Evolutionary conservation across 2,113 vertebrate genomes (phyloP), one percentile per base, ranked within the genome.

Genomic region (Desmodus rotundus): DNA sequence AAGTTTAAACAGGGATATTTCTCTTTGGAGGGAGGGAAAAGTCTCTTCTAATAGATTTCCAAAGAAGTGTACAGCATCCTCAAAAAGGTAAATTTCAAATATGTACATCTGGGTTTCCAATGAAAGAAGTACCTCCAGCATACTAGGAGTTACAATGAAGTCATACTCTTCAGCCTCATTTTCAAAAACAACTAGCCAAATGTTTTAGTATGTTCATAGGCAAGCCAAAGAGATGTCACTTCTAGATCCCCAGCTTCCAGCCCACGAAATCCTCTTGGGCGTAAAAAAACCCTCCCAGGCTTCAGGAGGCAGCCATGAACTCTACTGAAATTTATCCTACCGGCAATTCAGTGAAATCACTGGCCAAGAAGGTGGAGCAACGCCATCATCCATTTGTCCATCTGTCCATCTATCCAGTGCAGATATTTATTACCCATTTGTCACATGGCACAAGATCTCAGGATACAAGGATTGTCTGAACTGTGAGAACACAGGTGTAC

Each of bases 181-280:
- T 61, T 85, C 41, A 58, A 92, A 87, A 89, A 92, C 26, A 87
- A 54, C n/a, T 50, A 52, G 78, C 38, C 78, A 81, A 96, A 88
- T 63, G 12, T 68, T 56, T 88, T 20, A 89, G 47, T 68, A 74
- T 56, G 74, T 78, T 83, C 73, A 87, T 13, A 73, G 73, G 36
- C 36, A 78, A 94, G 58, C 28, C 82, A 93, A 82, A 16, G 33
- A 81, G 50, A 24, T 61, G 50, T 15, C 52, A 45, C 17, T 67
- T 65, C 61, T 80, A 52, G 47, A 45, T 80, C 54, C 47, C 87
- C 83, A 52, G 38, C 24, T 36, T 87, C 16, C 43, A 72, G n/a
- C 36, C 45, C 74, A 87, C 54, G 2, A 93, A 93, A 90, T 76
- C 80, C 31, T 94, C 19, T 31, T 41, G 50, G 28, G 22, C 16